phyloP scores from a whole-genome alignment of 1,140 invertebrate species.

The Apis florea region DNA sequence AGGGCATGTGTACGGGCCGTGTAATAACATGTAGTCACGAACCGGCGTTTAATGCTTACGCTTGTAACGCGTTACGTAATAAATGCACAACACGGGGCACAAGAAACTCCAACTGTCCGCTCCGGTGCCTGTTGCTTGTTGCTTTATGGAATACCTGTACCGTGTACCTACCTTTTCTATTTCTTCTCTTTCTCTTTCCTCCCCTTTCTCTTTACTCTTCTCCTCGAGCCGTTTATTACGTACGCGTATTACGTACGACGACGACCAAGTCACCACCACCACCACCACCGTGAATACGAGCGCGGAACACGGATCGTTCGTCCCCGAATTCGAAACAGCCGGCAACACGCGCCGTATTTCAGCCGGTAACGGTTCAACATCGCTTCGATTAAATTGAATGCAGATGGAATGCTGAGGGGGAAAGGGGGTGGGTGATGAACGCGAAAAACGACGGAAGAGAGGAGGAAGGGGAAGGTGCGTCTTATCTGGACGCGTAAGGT shows the following conservation, averaged over 20 bases:
- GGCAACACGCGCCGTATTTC: slow-evolving; percentile 36
- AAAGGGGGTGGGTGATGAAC: slow-evolving; percentile 25
- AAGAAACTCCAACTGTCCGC: slow-evolving; percentile 45
- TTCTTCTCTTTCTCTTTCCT: not conserved
- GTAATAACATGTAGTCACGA: slow-evolving; percentile 52
- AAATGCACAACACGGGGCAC: slow-evolving; percentile 42
- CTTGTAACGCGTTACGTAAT: slow-evolving; percentile 53
- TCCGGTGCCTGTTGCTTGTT: not conserved
- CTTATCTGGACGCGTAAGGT: no score
- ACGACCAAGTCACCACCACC: no score
- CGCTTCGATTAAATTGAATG: slow-evolving; percentile 56
- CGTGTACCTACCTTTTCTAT: no score
- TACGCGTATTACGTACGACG: no score
- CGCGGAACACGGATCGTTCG: not conserved
- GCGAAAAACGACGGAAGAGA: not conserved
- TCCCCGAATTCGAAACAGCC: slow-evolving; percentile 36
- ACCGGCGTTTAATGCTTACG: slow-evolving; percentile 30
- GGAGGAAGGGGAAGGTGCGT: no score
- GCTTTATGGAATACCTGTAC: slow-evolving; percentile 3
- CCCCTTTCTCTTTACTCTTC: not conserved
- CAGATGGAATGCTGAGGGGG: no score
- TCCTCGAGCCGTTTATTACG: not conserved
- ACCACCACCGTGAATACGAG: slow-evolving; percentile 17
- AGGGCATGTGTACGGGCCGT: slow-evolving; percentile 18
- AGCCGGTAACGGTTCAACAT: slow-evolving; percentile 56